A percentile compares a stretch with the other conserved stretches of the same genome.
Conservation (phyloP, 2,888 invertebrate species). For the Priapulus caudatus region DNA sequence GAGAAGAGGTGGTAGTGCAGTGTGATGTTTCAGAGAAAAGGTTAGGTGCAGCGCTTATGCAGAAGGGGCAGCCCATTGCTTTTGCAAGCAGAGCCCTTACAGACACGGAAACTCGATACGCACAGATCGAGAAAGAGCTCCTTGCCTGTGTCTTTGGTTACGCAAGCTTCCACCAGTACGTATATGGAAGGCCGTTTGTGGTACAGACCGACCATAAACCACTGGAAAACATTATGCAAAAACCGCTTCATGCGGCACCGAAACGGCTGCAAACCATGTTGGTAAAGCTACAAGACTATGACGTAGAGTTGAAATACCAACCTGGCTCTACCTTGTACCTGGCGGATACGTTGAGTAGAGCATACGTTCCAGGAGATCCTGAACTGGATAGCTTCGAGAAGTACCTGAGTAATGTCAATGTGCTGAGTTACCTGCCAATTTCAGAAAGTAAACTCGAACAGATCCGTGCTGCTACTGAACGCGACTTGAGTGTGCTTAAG, state of each 20-base stretch:
- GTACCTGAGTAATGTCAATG: constrained; percentile 1
- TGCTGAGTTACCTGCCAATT: background rate
- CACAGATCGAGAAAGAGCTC: background rate
- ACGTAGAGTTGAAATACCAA: background rate
- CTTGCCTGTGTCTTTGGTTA: background rate
- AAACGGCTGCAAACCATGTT: background rate
- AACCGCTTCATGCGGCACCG: constrained; percentile 1
- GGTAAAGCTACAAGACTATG: background rate
- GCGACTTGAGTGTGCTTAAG: background rate
- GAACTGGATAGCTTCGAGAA: background rate
- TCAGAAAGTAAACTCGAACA: background rate
- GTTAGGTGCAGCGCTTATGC: background rate
- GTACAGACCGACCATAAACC: background rate
- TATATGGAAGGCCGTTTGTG: background rate
- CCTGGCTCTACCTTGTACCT: background rate
- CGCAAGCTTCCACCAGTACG: constrained; percentile 1
- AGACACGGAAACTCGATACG: background rate
- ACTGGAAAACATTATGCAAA: background rate
- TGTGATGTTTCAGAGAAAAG: background rate
- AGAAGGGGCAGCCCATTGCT: background rate
- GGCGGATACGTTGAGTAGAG: constrained; percentile 1
- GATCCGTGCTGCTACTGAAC: background rate
- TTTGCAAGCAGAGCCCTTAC: background rate
- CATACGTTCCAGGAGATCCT: background rate
- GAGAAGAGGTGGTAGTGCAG: background rate